Percentiles rank a stretch among this genome's conserved stretches.
These are phyloP conservation scores for Crypturellus undulatus DNA, from an alignment of 2,113 vertebrate genomes.

Conservation along the genomic window DNA sequence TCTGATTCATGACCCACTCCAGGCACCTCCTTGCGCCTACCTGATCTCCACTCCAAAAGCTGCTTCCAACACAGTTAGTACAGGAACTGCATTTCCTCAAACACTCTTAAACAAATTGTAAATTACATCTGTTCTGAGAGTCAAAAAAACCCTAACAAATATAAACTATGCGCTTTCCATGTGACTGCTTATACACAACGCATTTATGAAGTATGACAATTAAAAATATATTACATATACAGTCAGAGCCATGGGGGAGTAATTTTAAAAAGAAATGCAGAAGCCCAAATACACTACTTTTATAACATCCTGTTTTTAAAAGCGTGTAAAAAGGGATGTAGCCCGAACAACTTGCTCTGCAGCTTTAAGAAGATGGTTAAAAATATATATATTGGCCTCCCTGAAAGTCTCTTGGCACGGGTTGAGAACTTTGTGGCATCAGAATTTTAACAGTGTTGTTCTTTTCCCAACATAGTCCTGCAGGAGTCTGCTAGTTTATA, in stretches of 20 bases:
- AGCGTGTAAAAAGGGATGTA: background rate
- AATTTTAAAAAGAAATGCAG: background rate
- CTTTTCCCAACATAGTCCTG: constrained; percentile 32
- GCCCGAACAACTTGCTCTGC: background rate
- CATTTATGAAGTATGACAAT: background rate
- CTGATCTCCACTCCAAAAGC: no score
- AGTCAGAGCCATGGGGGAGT: background rate
- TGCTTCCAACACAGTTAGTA: background rate
- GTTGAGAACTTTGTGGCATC: background rate
- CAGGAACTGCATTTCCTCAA: background rate
- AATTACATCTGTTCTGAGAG: background rate
- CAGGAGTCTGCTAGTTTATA: background rate
- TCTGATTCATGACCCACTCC: background rate
- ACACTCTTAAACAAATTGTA: background rate
- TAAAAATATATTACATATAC: background rate
- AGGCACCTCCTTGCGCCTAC: background rate
- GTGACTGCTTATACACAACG: background rate
- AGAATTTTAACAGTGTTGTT: constrained; percentile 8
- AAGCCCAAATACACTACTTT: background rate
- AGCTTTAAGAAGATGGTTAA: constrained; percentile 46
- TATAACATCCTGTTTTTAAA: background rate
- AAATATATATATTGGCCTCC: constrained; percentile 16
- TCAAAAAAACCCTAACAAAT: background rate
- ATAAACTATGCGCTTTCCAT: background rate
- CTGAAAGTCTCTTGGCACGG: constrained; percentile 20